phyloP scores from a whole-genome alignment of 2,113 vertebrate genomes.

The Falcunculus frontatus region DNA sequence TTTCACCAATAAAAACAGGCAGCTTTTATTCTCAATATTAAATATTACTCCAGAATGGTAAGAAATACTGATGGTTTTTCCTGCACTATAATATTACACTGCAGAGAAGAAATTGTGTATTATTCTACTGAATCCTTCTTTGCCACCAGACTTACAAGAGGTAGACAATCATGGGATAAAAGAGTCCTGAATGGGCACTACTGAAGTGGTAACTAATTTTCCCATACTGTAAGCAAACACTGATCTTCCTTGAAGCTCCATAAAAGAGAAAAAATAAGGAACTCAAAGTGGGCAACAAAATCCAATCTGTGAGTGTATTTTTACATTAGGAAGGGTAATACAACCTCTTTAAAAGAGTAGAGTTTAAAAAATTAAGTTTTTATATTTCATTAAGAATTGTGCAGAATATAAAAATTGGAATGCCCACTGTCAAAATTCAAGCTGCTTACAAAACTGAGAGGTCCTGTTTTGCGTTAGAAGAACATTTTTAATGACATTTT shows the following conservation, averaged over 20 bases:
- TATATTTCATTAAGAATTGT: background rate
- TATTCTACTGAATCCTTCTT: background rate
- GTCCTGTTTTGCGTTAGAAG: background rate
- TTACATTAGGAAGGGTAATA: background rate
- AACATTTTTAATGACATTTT: background rate
- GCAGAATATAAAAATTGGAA: background rate
- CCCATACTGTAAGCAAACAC: background rate
- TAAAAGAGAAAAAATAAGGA: background rate
- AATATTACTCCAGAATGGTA: background rate
- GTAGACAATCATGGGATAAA: background rate
- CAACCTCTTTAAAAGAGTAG: background rate
- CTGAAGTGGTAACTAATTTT: background rate
- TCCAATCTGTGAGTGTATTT: background rate
- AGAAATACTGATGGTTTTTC: background rate
- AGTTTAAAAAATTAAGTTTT: background rate
- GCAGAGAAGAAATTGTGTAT: background rate
- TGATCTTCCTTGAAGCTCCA: background rate
- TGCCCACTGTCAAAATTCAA: background rate
- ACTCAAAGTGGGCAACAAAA: background rate
- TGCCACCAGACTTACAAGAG: background rate
- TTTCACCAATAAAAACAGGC: background rate
- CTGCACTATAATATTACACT: background rate
- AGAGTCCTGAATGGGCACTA: background rate
- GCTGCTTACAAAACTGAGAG: background rate
- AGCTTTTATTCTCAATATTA: background rate